A percentile compares a stretch with the other conserved stretches of the same genome.
These are phyloP conservation scores for Hydrolagus affinis DNA, from an alignment of 2,113 vertebrate genomes.

Conservation along the genomic window DNA sequence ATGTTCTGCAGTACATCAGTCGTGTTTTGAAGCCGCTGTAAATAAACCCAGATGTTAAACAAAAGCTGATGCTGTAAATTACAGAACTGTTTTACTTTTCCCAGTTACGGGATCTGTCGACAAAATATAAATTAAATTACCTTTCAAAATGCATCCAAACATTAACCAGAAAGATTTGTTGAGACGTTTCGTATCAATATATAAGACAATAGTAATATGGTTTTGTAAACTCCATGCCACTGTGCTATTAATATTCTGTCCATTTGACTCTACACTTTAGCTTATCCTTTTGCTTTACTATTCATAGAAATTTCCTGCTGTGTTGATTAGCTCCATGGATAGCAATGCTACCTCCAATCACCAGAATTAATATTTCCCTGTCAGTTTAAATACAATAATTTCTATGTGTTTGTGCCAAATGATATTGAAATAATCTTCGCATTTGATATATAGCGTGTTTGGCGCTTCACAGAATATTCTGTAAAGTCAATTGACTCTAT, in stretches of 20 bases:
- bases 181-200: background rate
- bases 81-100: background rate
- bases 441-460: too few species aligned
- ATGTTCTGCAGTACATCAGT: constrained; percentile 11
- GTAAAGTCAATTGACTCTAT: too few species aligned
- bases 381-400: too few species aligned
- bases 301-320: background rate
- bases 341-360: too few species aligned
- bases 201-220: background rate
- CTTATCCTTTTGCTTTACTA: too few species aligned
- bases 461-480: too few species aligned
- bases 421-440: too few species aligned
- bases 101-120: background rate
- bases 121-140: background rate
- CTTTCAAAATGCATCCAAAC: background rate
- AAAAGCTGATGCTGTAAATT: background rate
- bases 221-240: background rate
- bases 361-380: too few species aligned
- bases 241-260: background rate
- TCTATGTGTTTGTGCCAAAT: too few species aligned
- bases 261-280: too few species aligned
- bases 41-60: background rate
- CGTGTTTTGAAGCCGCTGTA: constrained; percentile 6
- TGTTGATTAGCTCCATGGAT: background rate
- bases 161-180: background rate